Evolutionary conservation across 1,140 invertebrate species (phyloP), one percentile per base, ranked within the genome.

Genomic region (Portunus trituberculatus): DNA sequence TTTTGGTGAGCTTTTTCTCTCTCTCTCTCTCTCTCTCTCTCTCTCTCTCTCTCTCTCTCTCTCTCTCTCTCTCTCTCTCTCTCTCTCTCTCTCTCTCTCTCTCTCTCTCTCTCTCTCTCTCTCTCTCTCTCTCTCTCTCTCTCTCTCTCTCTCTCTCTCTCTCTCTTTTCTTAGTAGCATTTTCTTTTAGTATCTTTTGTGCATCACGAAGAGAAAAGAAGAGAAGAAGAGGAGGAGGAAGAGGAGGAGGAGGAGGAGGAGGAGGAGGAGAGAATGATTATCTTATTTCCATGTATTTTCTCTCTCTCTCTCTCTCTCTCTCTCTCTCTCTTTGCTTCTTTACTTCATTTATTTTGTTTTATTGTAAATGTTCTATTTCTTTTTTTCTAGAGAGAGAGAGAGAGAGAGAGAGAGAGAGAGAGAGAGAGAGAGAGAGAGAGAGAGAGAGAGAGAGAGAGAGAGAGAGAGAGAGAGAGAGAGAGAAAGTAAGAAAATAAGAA

Each of bases 401-500:
- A 76, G 59, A 20, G 59, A 20, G 59, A 76, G 59, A 76, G 59
- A 76, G 59, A 76, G 84, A 87, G 84, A 46, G 84, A 46, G 84
- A 87, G 39, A 46, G 84, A 39, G 84, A 28, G 25, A n/a, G 31
- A 39, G 25, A 87, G 39, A 87, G 84, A 87, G 39, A 28, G 31
- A 20, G 39, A 46, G 84, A 32, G 31, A 32, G 84, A 87, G 84
- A 28, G 31, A 32, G 84, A 46, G 84, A 87, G 84, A 87, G 84
- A 87, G 84, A 32, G 39, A 59, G 52, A 87, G 84, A 32, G n/a
- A 28, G 84, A 28, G 39, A 87, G 84, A 76, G 67, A 76, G 67
- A 76, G 67, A 76, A 25, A 8, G 67, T 20, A 20, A 76, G 20
- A n/a, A n/a, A 76, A n/a, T 20, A n/a, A 76, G n/a, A 76, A 76